A percentile compares a stretch with the other conserved stretches of the same genome.
These are phyloP conservation scores for Enteromius viviparus DNA, from an alignment of 2,797 vertebrate species.

Conservation along the genomic window DNA sequence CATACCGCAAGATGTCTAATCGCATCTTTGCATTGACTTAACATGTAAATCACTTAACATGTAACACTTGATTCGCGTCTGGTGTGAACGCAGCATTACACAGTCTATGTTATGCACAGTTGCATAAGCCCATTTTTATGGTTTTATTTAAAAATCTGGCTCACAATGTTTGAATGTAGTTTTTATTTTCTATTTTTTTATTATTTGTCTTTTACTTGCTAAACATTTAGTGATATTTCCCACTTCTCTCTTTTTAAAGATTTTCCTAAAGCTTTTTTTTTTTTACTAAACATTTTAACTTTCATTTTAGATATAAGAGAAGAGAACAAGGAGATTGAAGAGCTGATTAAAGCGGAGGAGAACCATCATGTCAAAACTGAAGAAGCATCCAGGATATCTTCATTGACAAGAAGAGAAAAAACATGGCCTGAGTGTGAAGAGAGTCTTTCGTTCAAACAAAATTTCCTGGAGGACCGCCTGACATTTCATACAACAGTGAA, in stretches of 20 bases:
- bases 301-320: neutral
- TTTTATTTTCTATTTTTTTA: too few species aligned
- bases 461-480: too few species aligned
- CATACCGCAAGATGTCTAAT: too few species aligned
- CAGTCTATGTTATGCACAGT: neutral
- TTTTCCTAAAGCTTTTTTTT: neutral
- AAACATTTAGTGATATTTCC: too few species aligned
- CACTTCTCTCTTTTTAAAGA: neutral
- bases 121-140: neutral
- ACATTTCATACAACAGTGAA: too few species aligned
- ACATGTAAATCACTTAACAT: too few species aligned
- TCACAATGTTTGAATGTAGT: neutral
- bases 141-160: neutral
- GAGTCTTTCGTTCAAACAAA: neutral
- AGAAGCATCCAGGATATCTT: neutral
- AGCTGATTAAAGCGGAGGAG: neutral
- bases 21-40: too few species aligned
- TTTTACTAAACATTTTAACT: neutral
- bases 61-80: too few species aligned
- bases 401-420: neutral
- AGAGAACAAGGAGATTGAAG: neutral
- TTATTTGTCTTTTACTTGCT: too few species aligned
- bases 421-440: neutral
- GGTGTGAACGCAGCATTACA: neutral
- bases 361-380: neutral